Evolutionary conservation across 2,888 invertebrate genomes (phyloP), one percentile per base, ranked within the genome.

Genomic region (Parochlus steinenii): DNA sequence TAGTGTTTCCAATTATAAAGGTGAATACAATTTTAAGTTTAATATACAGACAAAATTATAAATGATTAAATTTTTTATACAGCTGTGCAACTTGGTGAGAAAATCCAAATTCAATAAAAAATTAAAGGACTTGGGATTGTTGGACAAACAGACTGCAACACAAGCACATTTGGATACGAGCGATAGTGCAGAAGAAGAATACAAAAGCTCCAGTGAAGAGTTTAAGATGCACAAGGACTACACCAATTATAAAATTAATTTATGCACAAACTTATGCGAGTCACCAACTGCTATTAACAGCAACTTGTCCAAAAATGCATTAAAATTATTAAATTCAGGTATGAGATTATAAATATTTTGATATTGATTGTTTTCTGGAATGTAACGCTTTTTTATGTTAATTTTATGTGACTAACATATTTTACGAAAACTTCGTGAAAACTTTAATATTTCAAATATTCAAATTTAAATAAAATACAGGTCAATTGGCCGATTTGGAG

Each of bases 101-200:
- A 61, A 70, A 38, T 69, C 71, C 40, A 64, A 69, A 45, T 74
- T 75, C 45, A 67, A 66, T 3, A 61, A 67, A 45, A 65, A 69
- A 2, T 48, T 74, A 26, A 56, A 66, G 11, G 63, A 62, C 38
- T 57, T 74, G 35, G 68, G 67, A 4, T 52, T 74, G 10, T 45
- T 70, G 25, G 63, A 64, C 40, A 49, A 45, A 5, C 35, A 40
- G 48, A 41, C 16, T 11, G 28, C 16, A 5, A 28, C 33, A 18
- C 11, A 26, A 18, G 17, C 20, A 26, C 16, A 24, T 34, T 23
- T 22, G 10, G 31, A 34, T 34, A 12, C 19, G 23, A 34, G 34
- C 28, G 34, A 33, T 33, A 30, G 17, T 28, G 22, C 34, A 22
- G 27, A 34, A 28, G 28, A 28, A 34, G 34, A 20, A 28, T 28